A percentile compares a stretch with the other conserved stretches of the same genome.
Conservation (phyloP, 2,113 vertebrate species). For the Vimba vimba region DNA sequence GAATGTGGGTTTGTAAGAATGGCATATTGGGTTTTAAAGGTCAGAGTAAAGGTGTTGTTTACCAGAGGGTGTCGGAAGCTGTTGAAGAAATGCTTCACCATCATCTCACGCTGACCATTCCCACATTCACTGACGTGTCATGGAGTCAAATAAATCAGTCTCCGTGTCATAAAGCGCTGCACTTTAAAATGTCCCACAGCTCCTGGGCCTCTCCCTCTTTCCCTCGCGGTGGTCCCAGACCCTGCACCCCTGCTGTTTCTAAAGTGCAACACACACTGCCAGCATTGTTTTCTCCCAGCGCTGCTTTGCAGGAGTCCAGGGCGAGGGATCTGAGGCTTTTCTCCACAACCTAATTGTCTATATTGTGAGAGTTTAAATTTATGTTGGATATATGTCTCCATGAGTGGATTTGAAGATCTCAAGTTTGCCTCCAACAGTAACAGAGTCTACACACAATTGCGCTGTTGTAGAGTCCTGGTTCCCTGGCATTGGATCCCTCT, state of each 20-base stretch:
- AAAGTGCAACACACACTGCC: conserved; percentile 7
- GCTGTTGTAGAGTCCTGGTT: not conserved
- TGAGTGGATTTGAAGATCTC: not conserved
- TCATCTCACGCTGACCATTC: conserved; percentile 19
- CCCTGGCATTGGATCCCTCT: not conserved
- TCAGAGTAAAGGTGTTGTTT: conserved; percentile 24
- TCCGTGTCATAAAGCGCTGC: conserved; percentile 10
- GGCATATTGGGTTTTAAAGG: conserved; percentile 18
- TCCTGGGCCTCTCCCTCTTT: conserved; percentile 14
- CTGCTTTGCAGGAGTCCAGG: conserved; percentile 13
- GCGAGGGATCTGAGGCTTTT: not conserved
- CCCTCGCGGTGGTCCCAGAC: conserved; percentile 19
- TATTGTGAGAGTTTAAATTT: not conserved
- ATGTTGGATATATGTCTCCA: not conserved
- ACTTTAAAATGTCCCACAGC: conserved; percentile 23
- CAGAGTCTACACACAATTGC: not conserved
- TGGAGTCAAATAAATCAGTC: conserved; percentile 43
- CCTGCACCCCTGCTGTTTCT: conserved; percentile 33
- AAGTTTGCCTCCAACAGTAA: not conserved
- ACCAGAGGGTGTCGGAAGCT: conserved; percentile 27
- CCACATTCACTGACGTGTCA: conserved; percentile 27
- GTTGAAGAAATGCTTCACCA: conserved; percentile 33
- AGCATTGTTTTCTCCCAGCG: conserved; percentile 27
- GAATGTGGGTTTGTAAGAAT: conserved; percentile 6
- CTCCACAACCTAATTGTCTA: not conserved